phyloP scores from a whole-genome alignment of 2,113 vertebrate species.

The Xenus cinereus region DNA sequence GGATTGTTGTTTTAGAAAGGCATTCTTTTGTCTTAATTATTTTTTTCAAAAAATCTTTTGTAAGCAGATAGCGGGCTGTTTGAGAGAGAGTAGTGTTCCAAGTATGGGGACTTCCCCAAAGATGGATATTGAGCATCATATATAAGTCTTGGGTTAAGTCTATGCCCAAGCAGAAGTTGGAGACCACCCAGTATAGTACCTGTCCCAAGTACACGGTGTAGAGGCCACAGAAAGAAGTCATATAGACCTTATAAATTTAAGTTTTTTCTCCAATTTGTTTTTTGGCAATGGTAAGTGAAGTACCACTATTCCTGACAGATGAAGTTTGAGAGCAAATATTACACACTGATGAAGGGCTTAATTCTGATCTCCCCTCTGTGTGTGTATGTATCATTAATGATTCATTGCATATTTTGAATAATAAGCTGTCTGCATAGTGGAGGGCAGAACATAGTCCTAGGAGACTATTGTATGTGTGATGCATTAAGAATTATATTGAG shows the following conservation, averaged over 20 bases:
- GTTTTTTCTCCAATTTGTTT: background rate
- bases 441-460: conserved; percentile 4
- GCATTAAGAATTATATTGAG: conserved; percentile 27
- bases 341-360: background rate
- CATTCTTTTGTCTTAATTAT: background rate
- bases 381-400: conserved; percentile 56
- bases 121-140: background rate
- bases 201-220: background rate
- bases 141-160: background rate
- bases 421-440: conserved; percentile 44
- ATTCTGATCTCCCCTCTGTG: conserved; percentile 22
- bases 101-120: background rate
- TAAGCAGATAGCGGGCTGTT: background rate
- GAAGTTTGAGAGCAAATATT: conserved; percentile 16
- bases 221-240: background rate
- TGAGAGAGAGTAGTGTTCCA: background rate
- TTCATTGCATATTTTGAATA: conserved; percentile 62
- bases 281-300: background rate
- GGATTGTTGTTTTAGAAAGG: background rate
- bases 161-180: background rate
- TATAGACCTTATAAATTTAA: background rate
- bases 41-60: background rate
- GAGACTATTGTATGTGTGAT: conserved; percentile 36
- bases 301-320: background rate
- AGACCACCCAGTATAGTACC: background rate